These are phyloP conservation scores for Herpetotheres cachinnans DNA, from an alignment of 2,113 vertebrate genomes.

Conservation along the genomic window DNA sequence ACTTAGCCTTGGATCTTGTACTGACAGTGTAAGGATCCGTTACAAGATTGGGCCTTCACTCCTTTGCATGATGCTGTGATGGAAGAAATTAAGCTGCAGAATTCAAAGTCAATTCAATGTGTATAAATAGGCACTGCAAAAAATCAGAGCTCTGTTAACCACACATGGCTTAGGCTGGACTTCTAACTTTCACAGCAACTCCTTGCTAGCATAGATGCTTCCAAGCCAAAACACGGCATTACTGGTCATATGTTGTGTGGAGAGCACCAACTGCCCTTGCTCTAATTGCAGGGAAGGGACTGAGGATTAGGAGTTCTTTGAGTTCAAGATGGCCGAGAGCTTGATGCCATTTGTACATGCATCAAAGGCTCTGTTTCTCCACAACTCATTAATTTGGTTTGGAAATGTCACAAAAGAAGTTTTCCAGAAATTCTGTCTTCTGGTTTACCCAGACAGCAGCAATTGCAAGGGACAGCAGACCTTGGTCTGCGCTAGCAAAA, in stretches of 20 bases:
- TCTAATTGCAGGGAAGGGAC: constrained; percentile 48
- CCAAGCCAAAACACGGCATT: not conserved
- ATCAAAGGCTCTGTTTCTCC: constrained; percentile 32
- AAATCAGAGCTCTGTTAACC: not conserved
- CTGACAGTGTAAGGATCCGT: not conserved
- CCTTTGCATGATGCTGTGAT: not conserved
- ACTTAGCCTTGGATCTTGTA: not conserved
- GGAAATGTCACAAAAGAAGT: constrained; percentile 39
- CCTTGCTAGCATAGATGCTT: not conserved
- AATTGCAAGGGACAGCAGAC: not conserved
- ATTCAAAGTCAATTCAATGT: not conserved
- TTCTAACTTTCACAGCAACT: not conserved
- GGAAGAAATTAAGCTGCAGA: constrained; percentile 2
- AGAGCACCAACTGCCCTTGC: not conserved
- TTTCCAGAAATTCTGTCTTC: constrained; percentile 21
- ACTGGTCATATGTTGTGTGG: not conserved
- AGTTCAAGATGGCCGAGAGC: constrained; percentile 19
- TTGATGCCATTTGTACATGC: not conserved
- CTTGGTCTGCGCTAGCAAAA: not conserved
- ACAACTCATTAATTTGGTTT: constrained; percentile 39
- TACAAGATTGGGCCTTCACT: not conserved
- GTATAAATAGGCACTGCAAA: not conserved
- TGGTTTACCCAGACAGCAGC: not conserved
- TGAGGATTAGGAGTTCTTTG: constrained; percentile 41
- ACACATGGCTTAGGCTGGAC: not conserved